Evolutionary conservation across 2,113 vertebrate species (phyloP).

Genomic region (Takifugu bimaculatus): DNA sequence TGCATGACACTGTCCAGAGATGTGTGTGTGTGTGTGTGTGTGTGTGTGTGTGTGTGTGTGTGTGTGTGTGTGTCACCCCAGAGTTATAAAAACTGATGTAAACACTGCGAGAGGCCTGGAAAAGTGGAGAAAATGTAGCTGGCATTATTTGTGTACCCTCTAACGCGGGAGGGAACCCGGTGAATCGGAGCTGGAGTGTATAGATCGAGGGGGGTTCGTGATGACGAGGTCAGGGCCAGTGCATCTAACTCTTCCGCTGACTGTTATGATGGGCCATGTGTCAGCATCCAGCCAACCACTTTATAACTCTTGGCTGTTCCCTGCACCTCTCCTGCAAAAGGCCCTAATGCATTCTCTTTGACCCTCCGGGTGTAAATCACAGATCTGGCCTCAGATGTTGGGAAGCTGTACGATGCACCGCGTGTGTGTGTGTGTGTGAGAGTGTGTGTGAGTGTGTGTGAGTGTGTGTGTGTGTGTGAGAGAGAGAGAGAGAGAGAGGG

Average conservation of each 20-base stretch:
- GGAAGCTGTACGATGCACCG: constrained; percentile 17
- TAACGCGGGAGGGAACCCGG: constrained; percentile 40
- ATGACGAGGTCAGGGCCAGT: constrained; percentile 62
- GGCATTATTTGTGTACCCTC: neutral
- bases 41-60: constrained; percentile 15
- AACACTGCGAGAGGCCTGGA: constrained; percentile 50
- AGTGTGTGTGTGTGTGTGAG: constrained; percentile 14
- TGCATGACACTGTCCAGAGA: constrained; percentile 70
- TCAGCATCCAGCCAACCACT: constrained; percentile 65
- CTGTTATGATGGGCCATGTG: constrained; percentile 70
- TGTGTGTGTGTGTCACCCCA: constrained; percentile 48
- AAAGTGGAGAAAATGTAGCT: constrained; percentile 4
- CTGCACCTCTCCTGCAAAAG: constrained; percentile 53
- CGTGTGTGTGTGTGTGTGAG: constrained; percentile 27
- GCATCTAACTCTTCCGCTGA: constrained; percentile 60
- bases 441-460: constrained; percentile 22
- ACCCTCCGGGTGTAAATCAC: constrained; percentile 72
- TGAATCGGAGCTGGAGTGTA: constrained; percentile 24
- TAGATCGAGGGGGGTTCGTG: constrained; percentile 43
- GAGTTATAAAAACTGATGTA: constrained; percentile 70
- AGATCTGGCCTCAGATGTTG: constrained; percentile 62
- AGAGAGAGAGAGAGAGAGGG: neutral
- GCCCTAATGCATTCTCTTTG: constrained; percentile 77
- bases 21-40: constrained; percentile 14
- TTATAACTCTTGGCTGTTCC: constrained; percentile 64